Base-by-base conservation (phyloP, 2,113 vertebrate species). In the Agapornis roseicollis region DNA sequence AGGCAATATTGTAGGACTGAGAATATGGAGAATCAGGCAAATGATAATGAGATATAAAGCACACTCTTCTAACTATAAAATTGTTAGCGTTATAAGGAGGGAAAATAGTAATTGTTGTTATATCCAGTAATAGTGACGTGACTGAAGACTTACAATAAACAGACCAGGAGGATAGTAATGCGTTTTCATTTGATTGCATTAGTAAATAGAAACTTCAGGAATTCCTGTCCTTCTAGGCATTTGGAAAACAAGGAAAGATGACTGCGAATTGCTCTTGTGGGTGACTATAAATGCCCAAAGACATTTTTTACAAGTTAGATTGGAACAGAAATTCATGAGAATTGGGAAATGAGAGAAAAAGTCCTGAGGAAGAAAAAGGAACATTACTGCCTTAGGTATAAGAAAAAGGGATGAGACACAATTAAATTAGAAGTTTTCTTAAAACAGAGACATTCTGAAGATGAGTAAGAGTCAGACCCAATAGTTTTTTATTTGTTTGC, bases 251-350 rank as follows among this genome's bases (percentile, higher is more conserved):
- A 68, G 23, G 53, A 66, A 77, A 65, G 42, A 60, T 55, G 58
- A 52, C 22, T 70, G 52, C 63, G 39, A 52, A 71, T 95, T 95
- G 96, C 65, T 50, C 60, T 46, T 33, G 1, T 91, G 44, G 52
- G 23, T 94, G 33, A 79, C 44, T 95, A 69, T 25, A 92, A 87
- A 83, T 87, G 86, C 80, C 88, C 60, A 89, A 89, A 90, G 50
- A 37, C 1, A 5, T 72, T 88, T 96, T 89, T 85, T n/a, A 83
- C 64, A 90, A 71, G 58, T 41, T 95, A 64, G 53, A 80, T 88
- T 78, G 50, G 64, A 85, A 84, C 53, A 94, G 71, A 93, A 97
- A 60, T 85, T 77, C n/a, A 60, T 60, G n/a, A 68, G 35, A 20
- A 39, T 50, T 1, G 1, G 25, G 10, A 27, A 84, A 78, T 11